These are phyloP conservation scores for Pantherophis alleghaniensis DNA, from an alignment of 2,797 vertebrate genomes.

Conservation along the genomic window DNA sequence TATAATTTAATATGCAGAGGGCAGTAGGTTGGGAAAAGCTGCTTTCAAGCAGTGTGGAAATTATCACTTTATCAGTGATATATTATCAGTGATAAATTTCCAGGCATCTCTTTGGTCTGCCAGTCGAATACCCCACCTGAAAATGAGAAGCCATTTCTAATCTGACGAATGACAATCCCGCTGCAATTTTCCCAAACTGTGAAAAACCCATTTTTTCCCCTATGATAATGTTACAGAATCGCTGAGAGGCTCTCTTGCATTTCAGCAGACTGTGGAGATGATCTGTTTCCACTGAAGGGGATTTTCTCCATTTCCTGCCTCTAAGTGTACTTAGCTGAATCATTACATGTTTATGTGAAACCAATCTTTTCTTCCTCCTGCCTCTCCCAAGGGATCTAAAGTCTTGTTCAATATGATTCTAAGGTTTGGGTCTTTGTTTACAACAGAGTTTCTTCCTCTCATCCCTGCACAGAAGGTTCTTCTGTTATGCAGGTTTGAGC, in stretches of 20 bases:
- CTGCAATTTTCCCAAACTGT: neutral
- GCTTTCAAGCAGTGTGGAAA: neutral
- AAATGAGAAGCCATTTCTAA: neutral
- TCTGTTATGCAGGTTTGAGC: neutral
- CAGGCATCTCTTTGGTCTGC: neutral
- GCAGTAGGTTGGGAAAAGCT: neutral
- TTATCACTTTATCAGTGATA: neutral
- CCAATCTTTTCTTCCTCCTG: neutral
- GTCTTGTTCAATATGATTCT: neutral
- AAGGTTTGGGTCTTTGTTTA: neutral
- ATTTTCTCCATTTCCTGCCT: neutral
- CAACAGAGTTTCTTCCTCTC: neutral
- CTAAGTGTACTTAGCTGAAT: neutral
- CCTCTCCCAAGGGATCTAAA: neutral
- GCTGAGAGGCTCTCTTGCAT: neutral
- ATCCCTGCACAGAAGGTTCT: neutral
- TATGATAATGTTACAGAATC: neutral
- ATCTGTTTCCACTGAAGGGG: neutral
- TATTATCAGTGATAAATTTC: neutral
- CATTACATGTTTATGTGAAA: neutral
- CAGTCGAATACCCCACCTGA: neutral
- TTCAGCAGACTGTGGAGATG: neutral
- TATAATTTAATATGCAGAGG: neutral
- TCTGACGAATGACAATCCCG: neutral
- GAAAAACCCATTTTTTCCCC: neutral